Evolutionary conservation across 1,140 invertebrate species (phyloP).

Genomic region (Bombyx mandarina): DNA sequence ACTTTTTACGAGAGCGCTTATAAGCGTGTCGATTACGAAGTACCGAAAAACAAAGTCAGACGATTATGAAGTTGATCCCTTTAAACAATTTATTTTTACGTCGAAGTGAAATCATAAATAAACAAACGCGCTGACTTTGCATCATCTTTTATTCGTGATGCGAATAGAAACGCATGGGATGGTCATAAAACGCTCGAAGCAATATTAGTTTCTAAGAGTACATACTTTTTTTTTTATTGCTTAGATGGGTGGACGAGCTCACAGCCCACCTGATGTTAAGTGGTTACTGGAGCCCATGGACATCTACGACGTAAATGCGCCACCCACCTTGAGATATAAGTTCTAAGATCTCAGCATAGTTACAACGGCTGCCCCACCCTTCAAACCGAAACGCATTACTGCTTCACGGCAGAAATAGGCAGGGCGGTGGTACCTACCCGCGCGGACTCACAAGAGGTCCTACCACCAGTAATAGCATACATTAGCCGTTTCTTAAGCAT

Average conservation of each 20-base stretch:
- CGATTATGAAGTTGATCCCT: slow-evolving; percentile 6
- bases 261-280: too few species aligned
- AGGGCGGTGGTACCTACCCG: too few species aligned
- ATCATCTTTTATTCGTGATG: slow-evolving; percentile 18
- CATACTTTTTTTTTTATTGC: slow-evolving; percentile 7
- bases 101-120: slow-evolving; percentile 14
- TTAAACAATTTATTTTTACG: too few species aligned
- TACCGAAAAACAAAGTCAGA: slow-evolving; percentile 5
- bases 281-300: too few species aligned
- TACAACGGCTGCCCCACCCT: too few species aligned
- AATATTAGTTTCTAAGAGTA: slow-evolving; percentile 33
- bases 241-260: too few species aligned
- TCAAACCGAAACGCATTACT: too few species aligned
- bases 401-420: too few species aligned
- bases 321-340: too few species aligned
- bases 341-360: too few species aligned
- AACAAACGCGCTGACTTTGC: slow-evolving; percentile 10
- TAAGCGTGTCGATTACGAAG: slow-evolving; percentile 50
- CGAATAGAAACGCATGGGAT: slow-evolving; percentile 17
- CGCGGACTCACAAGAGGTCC: too few species aligned
- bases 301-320: too few species aligned
- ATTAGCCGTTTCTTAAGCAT: slow-evolving; percentile 42
- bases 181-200: slow-evolving; percentile 14
- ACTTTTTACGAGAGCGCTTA: slow-evolving; percentile 64
- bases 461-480: slow-evolving; percentile 1